Conservation (phyloP, 2,113 vertebrate species). For the Tachuris rubrigastra region DNA sequence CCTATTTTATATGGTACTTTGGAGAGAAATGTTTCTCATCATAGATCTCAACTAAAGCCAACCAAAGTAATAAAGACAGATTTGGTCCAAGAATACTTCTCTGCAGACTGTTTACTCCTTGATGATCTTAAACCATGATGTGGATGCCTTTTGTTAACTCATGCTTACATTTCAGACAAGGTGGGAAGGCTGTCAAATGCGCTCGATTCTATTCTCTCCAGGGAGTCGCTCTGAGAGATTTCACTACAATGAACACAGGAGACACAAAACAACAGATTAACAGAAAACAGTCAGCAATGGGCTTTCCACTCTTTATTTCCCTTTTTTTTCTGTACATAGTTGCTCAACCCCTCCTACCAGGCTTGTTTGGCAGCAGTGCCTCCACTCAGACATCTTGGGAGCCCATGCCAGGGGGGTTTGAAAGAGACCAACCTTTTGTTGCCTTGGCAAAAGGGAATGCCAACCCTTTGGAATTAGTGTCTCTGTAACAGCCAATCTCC, state of each 20-base stretch:
- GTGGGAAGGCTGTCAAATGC: conserved; percentile 86
- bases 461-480: neutral
- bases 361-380: neutral
- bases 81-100: neutral
- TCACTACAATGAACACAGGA: conserved; percentile 76
- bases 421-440: neutral
- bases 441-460: neutral
- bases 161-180: conserved; percentile 89
- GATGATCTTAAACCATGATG: neutral
- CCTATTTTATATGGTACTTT: conserved; percentile 6
- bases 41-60: conserved; percentile 28
- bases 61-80: neutral
- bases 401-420: neutral
- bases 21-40: conserved; percentile 48
- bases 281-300: neutral
- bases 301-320: neutral
- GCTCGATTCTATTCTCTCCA: conserved; percentile 80
- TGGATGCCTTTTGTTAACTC: conserved; percentile 7
- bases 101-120: neutral
- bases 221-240: conserved; percentile 86
- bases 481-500: neutral
- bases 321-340: neutral
- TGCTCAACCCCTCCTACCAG: neutral
- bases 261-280: neutral
- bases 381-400: neutral